phyloP scores from a whole-genome alignment of 2,797 vertebrate genomes.

The Enteromius argenteus region DNA sequence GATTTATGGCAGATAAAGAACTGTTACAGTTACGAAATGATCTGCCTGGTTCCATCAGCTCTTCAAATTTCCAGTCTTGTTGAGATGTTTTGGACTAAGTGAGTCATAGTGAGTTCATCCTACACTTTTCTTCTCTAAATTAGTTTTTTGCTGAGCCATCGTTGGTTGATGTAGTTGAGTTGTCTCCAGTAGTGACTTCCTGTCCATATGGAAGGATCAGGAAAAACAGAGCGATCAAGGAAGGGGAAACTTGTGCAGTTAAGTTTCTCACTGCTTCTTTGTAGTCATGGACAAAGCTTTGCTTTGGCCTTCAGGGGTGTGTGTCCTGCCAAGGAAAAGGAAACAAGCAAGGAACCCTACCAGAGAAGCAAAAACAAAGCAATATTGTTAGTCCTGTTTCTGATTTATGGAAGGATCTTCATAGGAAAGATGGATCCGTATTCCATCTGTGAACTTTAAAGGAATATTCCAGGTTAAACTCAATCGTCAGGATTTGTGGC shows the following conservation, averaged over 20 bases:
- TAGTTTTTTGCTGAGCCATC: constrained; percentile 1
- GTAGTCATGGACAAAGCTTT: constrained; percentile 52
- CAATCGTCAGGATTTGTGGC: neutral
- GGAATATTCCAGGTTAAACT: neutral
- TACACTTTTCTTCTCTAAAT: constrained; percentile 13
- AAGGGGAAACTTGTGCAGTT: constrained; percentile 23
- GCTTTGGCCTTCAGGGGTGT: constrained; percentile 54
- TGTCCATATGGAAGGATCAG: constrained; percentile 39
- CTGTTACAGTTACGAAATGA: neutral
- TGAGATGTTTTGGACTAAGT: constrained; percentile 3
- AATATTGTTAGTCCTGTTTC: constrained; percentile 45
- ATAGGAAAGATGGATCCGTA: constrained; percentile 32
- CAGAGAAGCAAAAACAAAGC: constrained; percentile 51
- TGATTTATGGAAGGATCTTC: constrained; percentile 51
- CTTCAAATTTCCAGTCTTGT: neutral
- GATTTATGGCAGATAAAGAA: constrained; percentile 7
- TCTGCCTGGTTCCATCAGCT: neutral
- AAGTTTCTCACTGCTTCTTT: constrained; percentile 27
- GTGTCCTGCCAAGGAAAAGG: constrained; percentile 60
- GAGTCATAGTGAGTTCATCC: neutral
- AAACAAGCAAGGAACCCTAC: constrained; percentile 54
- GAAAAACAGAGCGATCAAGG: constrained; percentile 19
- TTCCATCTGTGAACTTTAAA: constrained; percentile 22
- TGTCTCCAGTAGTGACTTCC: constrained; percentile 32
- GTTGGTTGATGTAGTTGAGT: neutral